Evolutionary conservation across 2,888 invertebrate species (phyloP), one percentile per base, ranked within the genome.

Genomic region (Dynastes hyllus): DNA sequence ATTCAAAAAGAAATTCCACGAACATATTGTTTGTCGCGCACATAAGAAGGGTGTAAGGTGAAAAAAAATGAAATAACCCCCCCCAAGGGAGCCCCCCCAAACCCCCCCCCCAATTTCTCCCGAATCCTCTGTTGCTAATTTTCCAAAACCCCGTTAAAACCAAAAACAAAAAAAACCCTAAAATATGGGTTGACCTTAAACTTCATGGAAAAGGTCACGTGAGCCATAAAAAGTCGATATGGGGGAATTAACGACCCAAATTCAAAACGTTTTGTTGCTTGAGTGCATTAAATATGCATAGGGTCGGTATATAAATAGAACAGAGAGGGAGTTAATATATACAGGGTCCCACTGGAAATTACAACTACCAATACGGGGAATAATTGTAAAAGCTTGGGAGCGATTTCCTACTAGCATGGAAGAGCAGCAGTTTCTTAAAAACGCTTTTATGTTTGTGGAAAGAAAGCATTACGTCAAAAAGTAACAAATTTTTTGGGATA

Each of bases 151-250:
- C 11, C 27, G 29, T 45, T 75, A 9, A 45, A 9, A 45, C 40
- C 63, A 45, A 45, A 45, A 29, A 61, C 45, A 40, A 61, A 61
- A 40, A 61, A 40, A 16, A 53, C 1, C 29, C 45, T 75, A 61
- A 75, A 61, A 63, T 63, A 75, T 75, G 50, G 11, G 61, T 29
- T 75, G 73, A 75, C 73, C 73, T 75, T 75, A 75, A 73, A 75
- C 73, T 61, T 75, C 61, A 45, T 55, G 45, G 61, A 75, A 73
- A 75, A 75, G 73, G 63, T 75, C 73, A 13, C 6, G 45, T 45
- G 27, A 1, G 63, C 22, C 37, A 73, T 58, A 40, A 73, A 75
- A 63, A 61, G 71, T 75, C 45, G 61, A 50, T 75, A 75, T 75
- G 45, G 16, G 32, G 32, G 29, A 27, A 29, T n/a, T 32, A 51